Conservation (phyloP, 2,888 invertebrate species). For the Rugalucina vietnamica region DNA sequence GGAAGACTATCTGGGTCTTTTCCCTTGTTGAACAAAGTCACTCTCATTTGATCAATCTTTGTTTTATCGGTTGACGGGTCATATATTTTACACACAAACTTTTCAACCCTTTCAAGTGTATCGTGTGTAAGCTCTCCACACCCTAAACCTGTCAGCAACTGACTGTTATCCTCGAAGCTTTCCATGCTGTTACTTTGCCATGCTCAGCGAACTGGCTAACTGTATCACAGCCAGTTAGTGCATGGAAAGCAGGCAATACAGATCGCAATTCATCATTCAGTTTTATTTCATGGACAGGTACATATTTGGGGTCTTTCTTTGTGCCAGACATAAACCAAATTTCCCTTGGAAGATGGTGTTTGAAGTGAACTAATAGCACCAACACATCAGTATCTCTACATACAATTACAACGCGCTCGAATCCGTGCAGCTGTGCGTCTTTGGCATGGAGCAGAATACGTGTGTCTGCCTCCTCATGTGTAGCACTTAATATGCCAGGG, state of each 20-base stretch:
- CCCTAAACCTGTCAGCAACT: too few relatives aligned
- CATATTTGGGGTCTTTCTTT: neutral
- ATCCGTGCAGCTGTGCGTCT: neutral
- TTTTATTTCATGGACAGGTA: neutral
- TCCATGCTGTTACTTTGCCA: neutral
- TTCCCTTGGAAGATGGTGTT: neutral
- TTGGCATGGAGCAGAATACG: neutral
- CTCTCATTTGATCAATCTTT: neutral
- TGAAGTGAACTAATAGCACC: neutral
- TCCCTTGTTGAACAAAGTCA: neutral
- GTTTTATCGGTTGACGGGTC: neutral
- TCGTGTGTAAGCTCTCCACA: too few relatives aligned
- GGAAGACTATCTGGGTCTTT: neutral
- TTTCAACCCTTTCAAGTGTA: too few relatives aligned
- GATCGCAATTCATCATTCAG: neutral
- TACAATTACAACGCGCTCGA: neutral
- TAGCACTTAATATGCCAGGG: neutral
- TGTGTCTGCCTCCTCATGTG: neutral
- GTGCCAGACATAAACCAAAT: neutral
- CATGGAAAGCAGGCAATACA: constrained; percentile 10
- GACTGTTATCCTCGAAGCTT: neutral
- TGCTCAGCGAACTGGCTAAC: neutral
- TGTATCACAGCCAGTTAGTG: neutral
- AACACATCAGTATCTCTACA: neutral
- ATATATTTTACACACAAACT: neutral